Conservation (phyloP, 2,797 vertebrate genomes). For the Chelmon rostratus region DNA sequence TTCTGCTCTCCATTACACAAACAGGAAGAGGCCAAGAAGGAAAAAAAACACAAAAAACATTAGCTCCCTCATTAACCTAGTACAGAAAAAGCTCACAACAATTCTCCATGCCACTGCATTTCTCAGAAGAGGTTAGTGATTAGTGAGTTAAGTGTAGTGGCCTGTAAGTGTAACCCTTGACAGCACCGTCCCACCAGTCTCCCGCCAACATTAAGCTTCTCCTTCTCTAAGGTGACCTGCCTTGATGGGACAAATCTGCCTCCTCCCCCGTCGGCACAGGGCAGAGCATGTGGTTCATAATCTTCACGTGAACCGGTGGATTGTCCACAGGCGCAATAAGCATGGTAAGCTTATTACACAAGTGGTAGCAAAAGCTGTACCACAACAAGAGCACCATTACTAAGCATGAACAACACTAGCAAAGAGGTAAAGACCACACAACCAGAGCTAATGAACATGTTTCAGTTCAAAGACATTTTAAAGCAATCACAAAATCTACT, state of each 20-base stretch:
- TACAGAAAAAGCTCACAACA: constrained; percentile 22
- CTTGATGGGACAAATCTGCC: constrained; percentile 63
- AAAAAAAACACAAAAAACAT: not conserved
- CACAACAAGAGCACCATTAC: constrained; percentile 51
- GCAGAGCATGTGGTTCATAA: constrained; percentile 81
- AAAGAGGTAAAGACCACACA: constrained; percentile 5
- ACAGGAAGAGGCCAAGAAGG: not conserved
- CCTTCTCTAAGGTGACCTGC: constrained; percentile 54
- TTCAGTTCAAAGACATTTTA: not conserved
- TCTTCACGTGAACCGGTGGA: constrained; percentile 78
- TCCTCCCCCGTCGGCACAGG: constrained; percentile 63
- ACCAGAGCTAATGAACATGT: not conserved
- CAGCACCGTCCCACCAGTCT: not conserved
- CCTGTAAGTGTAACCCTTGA: constrained; percentile 27
- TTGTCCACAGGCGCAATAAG: constrained; percentile 70
- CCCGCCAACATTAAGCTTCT: constrained; percentile 26
- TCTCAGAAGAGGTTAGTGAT: constrained; percentile 49
- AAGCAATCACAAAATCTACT: not conserved
- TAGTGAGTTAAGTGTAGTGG: constrained; percentile 25
- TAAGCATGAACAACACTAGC: constrained; percentile 31
- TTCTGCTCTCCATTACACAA: not conserved
- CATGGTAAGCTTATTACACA: constrained; percentile 81
- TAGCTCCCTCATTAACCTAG: constrained; percentile 1
- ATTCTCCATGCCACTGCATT: constrained; percentile 15
- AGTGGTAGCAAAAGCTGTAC: constrained; percentile 53